Percentiles rank a stretch among this genome's conserved stretches.
Evolutionary conservation across 2,797 vertebrate genomes (phyloP).

Genomic region (Miichthys miiuy): DNA sequence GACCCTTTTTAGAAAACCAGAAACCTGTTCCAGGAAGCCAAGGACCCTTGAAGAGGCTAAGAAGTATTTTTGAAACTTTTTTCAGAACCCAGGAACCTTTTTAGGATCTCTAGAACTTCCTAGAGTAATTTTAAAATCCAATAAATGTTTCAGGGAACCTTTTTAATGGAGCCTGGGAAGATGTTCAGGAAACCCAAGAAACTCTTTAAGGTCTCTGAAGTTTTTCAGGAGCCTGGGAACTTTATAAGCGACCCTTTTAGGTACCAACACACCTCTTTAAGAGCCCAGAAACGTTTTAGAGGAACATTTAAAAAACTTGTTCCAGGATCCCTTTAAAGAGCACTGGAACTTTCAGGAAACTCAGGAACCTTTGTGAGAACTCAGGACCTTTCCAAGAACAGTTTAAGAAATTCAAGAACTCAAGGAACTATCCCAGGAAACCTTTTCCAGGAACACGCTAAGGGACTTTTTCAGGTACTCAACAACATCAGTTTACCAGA

Average conservation of each 20-base stretch:
- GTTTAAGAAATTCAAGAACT: neutral
- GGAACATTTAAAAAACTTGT: no score
- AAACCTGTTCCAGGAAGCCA: neutral
- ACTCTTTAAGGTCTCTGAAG: neutral
- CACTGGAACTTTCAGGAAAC: neutral
- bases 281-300: neutral
- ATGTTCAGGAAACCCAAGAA: neutral
- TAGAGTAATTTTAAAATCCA: neutral
- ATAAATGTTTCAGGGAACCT: neutral
- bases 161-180: neutral
- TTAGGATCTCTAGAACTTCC: neutral
- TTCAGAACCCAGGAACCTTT: neutral
- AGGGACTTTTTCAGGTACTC: neutral
- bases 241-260: neutral
- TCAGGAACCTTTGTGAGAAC: neutral
- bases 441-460: neutral
- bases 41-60: neutral
- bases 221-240: neutral
- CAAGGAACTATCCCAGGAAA: neutral
- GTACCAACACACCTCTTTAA: neutral
- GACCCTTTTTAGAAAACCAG: neutral
- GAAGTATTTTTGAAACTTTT: neutral
- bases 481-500: neutral
- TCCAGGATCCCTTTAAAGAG: neutral
- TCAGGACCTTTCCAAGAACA: neutral